Evolutionary conservation across 1,140 invertebrate genomes (phyloP), one percentile per base, ranked within the genome.

Genomic region (Drosophila malerkotliana): DNA sequence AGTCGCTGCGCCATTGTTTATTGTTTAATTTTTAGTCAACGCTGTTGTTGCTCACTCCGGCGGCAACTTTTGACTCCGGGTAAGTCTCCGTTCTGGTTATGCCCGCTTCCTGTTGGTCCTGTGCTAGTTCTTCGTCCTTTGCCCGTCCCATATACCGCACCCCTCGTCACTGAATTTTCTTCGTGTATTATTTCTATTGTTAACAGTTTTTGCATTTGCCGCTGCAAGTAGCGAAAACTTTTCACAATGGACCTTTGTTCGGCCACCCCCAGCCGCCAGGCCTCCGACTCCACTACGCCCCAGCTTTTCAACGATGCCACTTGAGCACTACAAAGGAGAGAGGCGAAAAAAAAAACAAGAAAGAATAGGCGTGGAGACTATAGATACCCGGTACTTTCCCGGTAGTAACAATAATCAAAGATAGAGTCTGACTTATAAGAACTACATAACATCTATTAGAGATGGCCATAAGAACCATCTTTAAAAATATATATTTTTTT

Each of bases 21-120:
- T 88, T 87, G 83, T 88, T 87, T 87, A 87, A 87, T 87, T 87
- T 87, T 87, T 88, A 87, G 83, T 76, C 83, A 73, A 73, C 80
- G 74, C 74, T 74, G 52, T 87, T 72, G 72, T 81, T 80, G 77
- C 72, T 54, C 44, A 41, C 54, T 67, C 45, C 52, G 21, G 73
- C 37, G 54, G 59, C 67, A 71, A 71, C 67, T 71, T 71, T 71
- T 48, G 67, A 71, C 67, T 69, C 39, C 30, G 64, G 49, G 48
- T 63, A 69, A 69, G 71, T 71, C 59, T 52, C 56, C 67, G 60
- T 68, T 79, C 44, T 59, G 66, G 48, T 64, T 79, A 52, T 63
- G 60, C 60, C 32, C 59, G 59, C 37, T 63, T 72, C 53, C 39
- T 73, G 56, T 71, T 66, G 44, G 47, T 54, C 18, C 60, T 44